A percentile compares a stretch with the other conserved stretches of the same genome.
Conservation (phyloP, 1,140 invertebrate genomes). For the Zaprionus davidi region DNA sequence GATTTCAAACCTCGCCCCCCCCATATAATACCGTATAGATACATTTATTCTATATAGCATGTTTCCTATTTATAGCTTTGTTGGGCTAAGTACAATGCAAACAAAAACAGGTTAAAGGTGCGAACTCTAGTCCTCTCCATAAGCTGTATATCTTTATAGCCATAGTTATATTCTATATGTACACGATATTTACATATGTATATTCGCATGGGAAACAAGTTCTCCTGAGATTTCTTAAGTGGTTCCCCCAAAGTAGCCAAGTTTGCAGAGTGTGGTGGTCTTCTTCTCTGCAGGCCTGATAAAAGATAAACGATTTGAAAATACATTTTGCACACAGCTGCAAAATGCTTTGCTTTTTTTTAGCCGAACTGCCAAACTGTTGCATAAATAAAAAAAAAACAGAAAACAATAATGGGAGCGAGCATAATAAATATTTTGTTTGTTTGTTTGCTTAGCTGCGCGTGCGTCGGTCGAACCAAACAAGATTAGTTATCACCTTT, state of each 20-base stretch:
- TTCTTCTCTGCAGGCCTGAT: background rate
- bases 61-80: background rate
- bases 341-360: background rate
- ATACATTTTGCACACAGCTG: background rate
- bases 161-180: background rate
- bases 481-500: background rate
- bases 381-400: background rate
- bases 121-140: background rate
- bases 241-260: background rate
- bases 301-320: background rate
- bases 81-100: background rate
- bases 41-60: background rate
- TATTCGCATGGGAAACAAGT: background rate
- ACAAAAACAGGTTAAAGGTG: constrained; percentile 7
- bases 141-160: background rate
- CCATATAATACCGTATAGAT: too few relatives aligned
- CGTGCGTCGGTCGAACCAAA: background rate
- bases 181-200: background rate
- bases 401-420: background rate
- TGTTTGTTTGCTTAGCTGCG: constrained; percentile 1
- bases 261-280: background rate
- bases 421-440: constrained; percentile 1
- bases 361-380: background rate
- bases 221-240: background rate
- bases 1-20: too few relatives aligned